A percentile compares a stretch with the other conserved stretches of the same genome.
Evolutionary conservation across 2,888 invertebrate genomes (phyloP).

Genomic region (Eupithecia insigniata): DNA sequence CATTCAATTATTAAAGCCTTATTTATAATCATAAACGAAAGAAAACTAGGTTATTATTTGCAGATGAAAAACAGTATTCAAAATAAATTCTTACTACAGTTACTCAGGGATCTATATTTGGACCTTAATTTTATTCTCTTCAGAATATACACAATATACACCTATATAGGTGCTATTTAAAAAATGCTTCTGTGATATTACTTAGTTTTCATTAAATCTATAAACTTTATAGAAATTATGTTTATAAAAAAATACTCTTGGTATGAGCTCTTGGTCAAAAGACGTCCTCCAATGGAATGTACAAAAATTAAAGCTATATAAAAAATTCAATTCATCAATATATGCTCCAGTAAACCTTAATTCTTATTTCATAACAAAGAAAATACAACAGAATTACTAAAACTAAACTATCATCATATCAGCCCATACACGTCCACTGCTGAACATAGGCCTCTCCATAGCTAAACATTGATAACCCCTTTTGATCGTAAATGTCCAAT

Average conservation of each 20-base stretch:
- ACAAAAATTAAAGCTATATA: slow-evolving; percentile 1
- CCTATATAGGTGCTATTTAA: too few relatives aligned
- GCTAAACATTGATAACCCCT: too few relatives aligned
- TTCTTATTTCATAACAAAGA: not conserved
- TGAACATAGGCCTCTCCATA: too few relatives aligned
- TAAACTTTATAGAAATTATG: not conserved
- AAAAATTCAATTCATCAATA: not conserved
- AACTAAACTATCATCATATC: not conserved
- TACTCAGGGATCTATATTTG: not conserved
- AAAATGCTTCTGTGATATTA: not conserved
- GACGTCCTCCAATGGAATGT: slow-evolving; percentile 5
- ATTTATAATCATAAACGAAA: not conserved
- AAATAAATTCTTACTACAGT: not conserved
- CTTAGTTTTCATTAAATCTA: not conserved
- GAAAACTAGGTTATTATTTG: not conserved
- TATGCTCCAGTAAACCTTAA: not conserved
- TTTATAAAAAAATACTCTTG: not conserved
- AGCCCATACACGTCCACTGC: too few relatives aligned
- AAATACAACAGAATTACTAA: not conserved
- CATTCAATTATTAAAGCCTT: not conserved
- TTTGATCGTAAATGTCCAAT: not conserved
- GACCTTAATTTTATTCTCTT: not conserved
- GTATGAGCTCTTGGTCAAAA: not conserved
- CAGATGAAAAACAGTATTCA: not conserved
- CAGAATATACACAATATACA: too few relatives aligned